Conservation (phyloP, 2,113 vertebrate genomes). For the Pedetes capensis region DNA sequence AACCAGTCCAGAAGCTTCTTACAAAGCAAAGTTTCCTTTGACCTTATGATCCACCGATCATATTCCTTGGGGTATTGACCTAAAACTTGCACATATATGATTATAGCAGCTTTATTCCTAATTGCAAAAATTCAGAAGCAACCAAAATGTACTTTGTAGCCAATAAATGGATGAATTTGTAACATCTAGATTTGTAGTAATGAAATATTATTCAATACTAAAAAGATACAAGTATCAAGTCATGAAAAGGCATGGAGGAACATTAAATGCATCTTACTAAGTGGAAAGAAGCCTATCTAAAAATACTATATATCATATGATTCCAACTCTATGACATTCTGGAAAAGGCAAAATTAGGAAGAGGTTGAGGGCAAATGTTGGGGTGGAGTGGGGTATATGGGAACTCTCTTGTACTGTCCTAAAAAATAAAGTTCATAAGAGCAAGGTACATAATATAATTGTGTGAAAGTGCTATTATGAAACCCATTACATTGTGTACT, state of each 20-base stretch:
- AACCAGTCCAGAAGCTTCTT: not conserved
- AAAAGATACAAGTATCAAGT: not conserved
- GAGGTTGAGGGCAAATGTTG: too few species aligned
- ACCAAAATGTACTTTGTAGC: not conserved
- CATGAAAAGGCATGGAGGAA: not conserved
- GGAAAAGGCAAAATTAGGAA: not conserved
- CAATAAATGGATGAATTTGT: not conserved
- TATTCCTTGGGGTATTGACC: not conserved
- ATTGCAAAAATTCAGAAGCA: not conserved
- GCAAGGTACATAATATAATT: too few species aligned
- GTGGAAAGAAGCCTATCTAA: not conserved
- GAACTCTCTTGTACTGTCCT: not conserved
- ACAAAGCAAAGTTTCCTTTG: not conserved
- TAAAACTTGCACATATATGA: not conserved
- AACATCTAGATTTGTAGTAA: not conserved
- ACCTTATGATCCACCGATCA: not conserved
- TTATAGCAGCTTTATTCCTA: not conserved
- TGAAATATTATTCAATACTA: not conserved
- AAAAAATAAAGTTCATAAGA: not conserved
- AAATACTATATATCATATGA: not conserved
- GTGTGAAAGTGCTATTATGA: too few species aligned
- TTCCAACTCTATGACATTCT: not conserved
- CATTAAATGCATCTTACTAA: not conserved
- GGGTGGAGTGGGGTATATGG: accelerated
- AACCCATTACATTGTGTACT: too few species aligned